phyloP scores from a whole-genome alignment of 2,797 vertebrate genomes.

The Zonotrichia albicollis region DNA sequence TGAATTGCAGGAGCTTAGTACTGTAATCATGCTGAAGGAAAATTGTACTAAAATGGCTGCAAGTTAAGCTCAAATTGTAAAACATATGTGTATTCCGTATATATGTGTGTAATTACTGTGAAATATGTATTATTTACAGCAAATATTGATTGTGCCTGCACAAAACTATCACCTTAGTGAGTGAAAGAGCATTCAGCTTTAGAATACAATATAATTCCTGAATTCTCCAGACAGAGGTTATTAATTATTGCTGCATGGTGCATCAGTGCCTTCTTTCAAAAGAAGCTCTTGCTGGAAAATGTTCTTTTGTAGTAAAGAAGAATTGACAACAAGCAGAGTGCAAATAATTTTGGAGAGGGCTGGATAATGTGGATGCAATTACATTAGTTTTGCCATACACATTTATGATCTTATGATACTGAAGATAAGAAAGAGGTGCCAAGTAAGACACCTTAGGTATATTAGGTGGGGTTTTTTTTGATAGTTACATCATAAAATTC shows the following conservation, averaged over 20 bases:
- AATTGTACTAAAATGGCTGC: neutral
- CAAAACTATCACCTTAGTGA: constrained; percentile 12
- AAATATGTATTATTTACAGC: neutral
- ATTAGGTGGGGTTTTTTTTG: neutral
- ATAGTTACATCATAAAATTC: neutral
- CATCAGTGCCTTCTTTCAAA: constrained; percentile 17
- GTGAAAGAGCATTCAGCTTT: constrained; percentile 1
- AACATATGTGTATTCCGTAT: neutral
- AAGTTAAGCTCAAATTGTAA: neutral
- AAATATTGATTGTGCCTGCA: constrained; percentile 19
- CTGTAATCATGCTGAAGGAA: neutral
- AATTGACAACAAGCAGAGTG: constrained; percentile 26
- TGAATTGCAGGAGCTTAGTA: neutral
- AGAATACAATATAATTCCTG: neutral
- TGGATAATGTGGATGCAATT: constrained; percentile 13
- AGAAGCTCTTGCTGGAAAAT: constrained; percentile 11
- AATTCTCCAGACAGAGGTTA: constrained; percentile 30
- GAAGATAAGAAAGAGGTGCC: constrained; percentile 12
- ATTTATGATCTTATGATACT: neutral
- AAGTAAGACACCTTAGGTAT: neutral
- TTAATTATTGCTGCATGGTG: constrained; percentile 52
- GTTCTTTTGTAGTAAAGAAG: constrained; percentile 1
- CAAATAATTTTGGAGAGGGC: constrained; percentile 23
- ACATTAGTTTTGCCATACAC: constrained; percentile 32
- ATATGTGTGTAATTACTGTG: neutral